Conservation (phyloP, 2,797 vertebrate genomes). For the Pseudochirops cupreus region DNA sequence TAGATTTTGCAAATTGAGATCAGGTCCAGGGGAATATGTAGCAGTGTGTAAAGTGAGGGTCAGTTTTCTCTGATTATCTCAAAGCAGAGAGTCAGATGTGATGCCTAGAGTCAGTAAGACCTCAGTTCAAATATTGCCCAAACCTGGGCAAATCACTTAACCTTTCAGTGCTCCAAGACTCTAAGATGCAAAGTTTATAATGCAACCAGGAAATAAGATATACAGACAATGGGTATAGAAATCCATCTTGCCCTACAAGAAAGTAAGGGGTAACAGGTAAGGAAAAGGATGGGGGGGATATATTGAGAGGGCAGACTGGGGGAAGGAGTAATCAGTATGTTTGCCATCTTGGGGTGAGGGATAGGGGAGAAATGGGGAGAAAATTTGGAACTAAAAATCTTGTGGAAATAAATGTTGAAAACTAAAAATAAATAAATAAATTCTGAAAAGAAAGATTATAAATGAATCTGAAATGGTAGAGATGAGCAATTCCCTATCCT, state of each 20-base stretch:
- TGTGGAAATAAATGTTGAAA: too few species aligned
- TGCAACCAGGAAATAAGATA: too few species aligned
- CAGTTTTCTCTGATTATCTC: background rate
- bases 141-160: background rate
- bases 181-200: background rate
- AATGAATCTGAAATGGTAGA: background rate
- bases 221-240: too few species aligned
- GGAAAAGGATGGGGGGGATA: too few species aligned
- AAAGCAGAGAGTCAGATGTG: background rate
- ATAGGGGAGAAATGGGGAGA: too few species aligned
- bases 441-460: background rate
- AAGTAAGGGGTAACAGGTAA: too few species aligned
- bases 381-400: too few species aligned
- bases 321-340: too few species aligned
- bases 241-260: too few species aligned
- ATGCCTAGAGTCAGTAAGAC: background rate
- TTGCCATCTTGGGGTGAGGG: too few species aligned
- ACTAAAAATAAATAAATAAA: too few species aligned
- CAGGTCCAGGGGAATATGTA: background rate
- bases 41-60: fast-evolving
- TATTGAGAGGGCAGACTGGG: too few species aligned
- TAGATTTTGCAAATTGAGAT: background rate
- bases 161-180: background rate
- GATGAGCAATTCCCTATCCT: background rate
- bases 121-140: background rate